phyloP scores from a whole-genome alignment of 2,888 invertebrate species.

The Metellina segmentata region DNA sequence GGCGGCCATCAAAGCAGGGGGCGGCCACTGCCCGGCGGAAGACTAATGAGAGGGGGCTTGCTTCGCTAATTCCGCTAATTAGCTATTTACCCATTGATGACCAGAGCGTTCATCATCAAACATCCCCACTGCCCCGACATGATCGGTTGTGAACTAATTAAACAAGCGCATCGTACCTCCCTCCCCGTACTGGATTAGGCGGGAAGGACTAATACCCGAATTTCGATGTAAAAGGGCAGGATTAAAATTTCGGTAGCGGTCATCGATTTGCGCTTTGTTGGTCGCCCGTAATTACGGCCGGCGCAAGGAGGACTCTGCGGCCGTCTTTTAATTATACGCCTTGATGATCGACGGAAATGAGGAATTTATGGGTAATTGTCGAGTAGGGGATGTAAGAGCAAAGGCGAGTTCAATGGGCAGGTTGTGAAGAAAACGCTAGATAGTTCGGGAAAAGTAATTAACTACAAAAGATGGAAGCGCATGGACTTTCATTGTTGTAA shows the following conservation, averaged over 20 bases:
- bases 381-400: not conserved
- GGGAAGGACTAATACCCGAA: slow-evolving; percentile 27
- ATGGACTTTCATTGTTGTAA: not conserved
- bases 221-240: not conserved
- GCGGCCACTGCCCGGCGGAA: not conserved
- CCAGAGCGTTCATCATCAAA: slow-evolving; percentile 60
- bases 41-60: slow-evolving; percentile 50
- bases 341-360: slow-evolving; percentile 56
- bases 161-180: slow-evolving; percentile 13
- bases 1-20: too few relatives aligned
- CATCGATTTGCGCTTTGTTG: slow-evolving; percentile 45
- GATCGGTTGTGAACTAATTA: slow-evolving; percentile 47
- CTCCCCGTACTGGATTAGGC: slow-evolving; percentile 15
- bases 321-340: slow-evolving; percentile 63
- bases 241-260: slow-evolving; percentile 24
- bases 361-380: slow-evolving; percentile 66
- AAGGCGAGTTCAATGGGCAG: not conserved
- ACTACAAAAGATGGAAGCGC: not conserved
- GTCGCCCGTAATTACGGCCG: slow-evolving; percentile 49
- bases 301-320: slow-evolving; percentile 36
- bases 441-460: slow-evolving; percentile 43
- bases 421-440: not conserved
- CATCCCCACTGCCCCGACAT: slow-evolving; percentile 4
- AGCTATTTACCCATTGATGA: slow-evolving; percentile 71
- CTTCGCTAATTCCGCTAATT: slow-evolving; percentile 71